These are phyloP conservation scores for Drosophila phalerata DNA, from an alignment of 2,888 invertebrate species.

Conservation along the genomic window DNA sequence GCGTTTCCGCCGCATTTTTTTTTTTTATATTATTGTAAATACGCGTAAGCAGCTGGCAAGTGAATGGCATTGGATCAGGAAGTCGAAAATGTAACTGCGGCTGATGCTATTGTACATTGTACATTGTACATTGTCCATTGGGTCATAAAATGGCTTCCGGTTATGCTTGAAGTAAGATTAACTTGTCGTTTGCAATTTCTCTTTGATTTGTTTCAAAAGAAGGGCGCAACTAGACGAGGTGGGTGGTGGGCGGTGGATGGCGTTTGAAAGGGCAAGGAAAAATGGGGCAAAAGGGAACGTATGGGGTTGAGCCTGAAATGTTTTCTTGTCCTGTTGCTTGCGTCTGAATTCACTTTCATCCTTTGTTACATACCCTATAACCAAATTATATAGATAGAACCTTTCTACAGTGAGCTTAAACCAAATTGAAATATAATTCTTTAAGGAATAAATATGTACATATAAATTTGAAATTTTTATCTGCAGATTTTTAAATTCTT, in stretches of 20 bases:
- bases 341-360: conserved; percentile 52
- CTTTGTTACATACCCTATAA: conserved; percentile 44
- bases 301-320: conserved; percentile 35
- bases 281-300: neutral
- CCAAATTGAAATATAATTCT: neutral
- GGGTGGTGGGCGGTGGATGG: neutral
- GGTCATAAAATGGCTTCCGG: conserved; percentile 83
- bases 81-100: conserved; percentile 26
- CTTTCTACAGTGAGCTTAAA: neutral
- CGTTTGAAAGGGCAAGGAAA: neutral
- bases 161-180: conserved; percentile 83
- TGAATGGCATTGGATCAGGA: conserved; percentile 33
- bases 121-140: conserved; percentile 71
- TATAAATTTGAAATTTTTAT: neutral
- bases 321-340: conserved; percentile 52
- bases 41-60: conserved; percentile 51
- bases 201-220: conserved; percentile 82
- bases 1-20: conserved; percentile 35
- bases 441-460: neutral
- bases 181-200: conserved; percentile 84
- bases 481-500: neutral
- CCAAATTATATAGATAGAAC: conserved; percentile 10
- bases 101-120: conserved; percentile 32
- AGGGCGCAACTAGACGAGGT: conserved; percentile 21
- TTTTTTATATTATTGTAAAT: conserved; percentile 42